Evolutionary conservation across 1,140 invertebrate species (phyloP), one percentile per base, ranked within the genome.

Genomic region (Alviniconcha marisindica): DNA sequence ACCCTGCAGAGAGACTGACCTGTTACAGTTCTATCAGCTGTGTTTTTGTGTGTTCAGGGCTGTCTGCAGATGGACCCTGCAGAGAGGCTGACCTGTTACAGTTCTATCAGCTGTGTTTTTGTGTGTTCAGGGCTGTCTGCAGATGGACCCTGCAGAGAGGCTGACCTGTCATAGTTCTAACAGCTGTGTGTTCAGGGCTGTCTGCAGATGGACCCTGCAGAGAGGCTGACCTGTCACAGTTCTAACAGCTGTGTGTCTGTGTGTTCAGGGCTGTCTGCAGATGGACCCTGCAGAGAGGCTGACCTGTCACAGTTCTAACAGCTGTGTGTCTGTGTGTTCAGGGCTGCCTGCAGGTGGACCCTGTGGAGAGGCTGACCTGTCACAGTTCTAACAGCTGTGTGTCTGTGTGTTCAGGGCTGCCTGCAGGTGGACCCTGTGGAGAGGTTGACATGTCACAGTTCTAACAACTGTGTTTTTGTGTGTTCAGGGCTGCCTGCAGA

Each of bases 321-420:
- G n/a, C n/a, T 48, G 18, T 48, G 44, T 48, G 60, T 63, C 4
- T 63, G 28, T 63, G 60, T 48, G 40, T 77, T 42, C 92, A 97
- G 96, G 97, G 96, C 95, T 99, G 98, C 91, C 93, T 99, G 77
- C 97, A 98, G 90, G 98, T 98, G 93, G 97, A 99, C 94, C 98
- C 98, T 0, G 94, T 95, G 73, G 96, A 97, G 91, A 94, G 99
- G 88, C 97, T 96, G 96, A 96, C 96, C 0, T 95, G 98, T 93
- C 97, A 96, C 10, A 54, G 12, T 54, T 12, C 10, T 14, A 12
- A 5, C 51, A 82, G 38, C 31, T 54, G 51, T 36, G 21, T 38
- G 54, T 76, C 31, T 44, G 38, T 31, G 56, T 48, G 40, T 77
- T 42, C 92, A 97, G 96, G 97, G 96, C 95, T 99, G 98, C 91